phyloP scores from a whole-genome alignment of 2,797 vertebrate species.

The Hipposideros larvatus region DNA sequence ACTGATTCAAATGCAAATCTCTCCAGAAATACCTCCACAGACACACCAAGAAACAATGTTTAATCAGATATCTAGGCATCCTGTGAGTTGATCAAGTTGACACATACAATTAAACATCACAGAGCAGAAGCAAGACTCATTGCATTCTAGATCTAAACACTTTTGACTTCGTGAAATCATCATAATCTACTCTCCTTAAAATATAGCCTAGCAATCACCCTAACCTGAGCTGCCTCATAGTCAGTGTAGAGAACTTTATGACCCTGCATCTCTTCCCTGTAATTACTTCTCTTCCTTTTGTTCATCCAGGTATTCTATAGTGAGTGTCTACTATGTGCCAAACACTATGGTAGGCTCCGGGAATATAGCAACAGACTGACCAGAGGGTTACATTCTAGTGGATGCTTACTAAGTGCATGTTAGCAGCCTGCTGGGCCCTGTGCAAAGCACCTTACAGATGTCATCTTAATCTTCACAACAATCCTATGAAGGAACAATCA shows the following conservation, averaged over 20 bases:
- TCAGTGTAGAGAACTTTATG: background rate
- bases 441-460: background rate
- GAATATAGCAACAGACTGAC: background rate
- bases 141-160: background rate
- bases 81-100: background rate
- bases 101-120: background rate
- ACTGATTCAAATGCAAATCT: background rate
- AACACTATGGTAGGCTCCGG: background rate
- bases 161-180: background rate
- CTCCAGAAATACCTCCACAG: background rate
- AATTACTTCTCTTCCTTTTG: background rate
- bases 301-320: background rate
- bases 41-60: background rate
- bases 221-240: background rate
- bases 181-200: background rate
- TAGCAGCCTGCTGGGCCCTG: background rate
- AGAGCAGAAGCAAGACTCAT: background rate
- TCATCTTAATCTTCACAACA: background rate
- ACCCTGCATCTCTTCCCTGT: background rate
- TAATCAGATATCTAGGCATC: background rate
- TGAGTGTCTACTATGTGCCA: background rate
- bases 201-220: background rate
- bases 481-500: background rate
- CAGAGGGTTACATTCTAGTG: background rate
- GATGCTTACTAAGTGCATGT: background rate